These are phyloP conservation scores for Arrhamphus sclerolepis DNA, from an alignment of 2,797 vertebrate species.

Conservation along the genomic window DNA sequence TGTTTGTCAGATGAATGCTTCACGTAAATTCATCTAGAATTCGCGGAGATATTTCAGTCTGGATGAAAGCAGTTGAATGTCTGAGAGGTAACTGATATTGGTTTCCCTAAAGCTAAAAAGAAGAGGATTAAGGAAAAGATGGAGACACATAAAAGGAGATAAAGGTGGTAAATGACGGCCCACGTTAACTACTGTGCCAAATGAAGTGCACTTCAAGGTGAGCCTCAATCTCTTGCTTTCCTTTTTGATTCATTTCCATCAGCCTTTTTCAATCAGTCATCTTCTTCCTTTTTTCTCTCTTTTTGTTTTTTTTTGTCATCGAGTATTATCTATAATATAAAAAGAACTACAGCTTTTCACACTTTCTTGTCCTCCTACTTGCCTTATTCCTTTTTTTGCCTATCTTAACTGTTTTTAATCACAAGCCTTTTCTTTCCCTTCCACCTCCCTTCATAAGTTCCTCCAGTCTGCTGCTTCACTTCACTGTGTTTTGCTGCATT, in stretches of 20 bases:
- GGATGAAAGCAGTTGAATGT: not conserved
- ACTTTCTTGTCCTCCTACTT: slow-evolving; percentile 26
- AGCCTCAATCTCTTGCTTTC: slow-evolving; percentile 15
- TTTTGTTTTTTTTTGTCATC: slow-evolving; percentile 16
- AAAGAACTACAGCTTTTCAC: slow-evolving; percentile 10
- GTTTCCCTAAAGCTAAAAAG: slow-evolving; percentile 8
- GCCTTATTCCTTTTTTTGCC: slow-evolving; percentile 1
- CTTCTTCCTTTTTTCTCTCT: slow-evolving; percentile 1
- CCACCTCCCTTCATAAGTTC: not conserved
- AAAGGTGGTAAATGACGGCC: slow-evolving; percentile 13
- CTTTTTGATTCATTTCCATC: slow-evolving; percentile 26
- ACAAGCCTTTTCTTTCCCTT: slow-evolving; percentile 20
- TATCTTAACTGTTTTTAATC: slow-evolving; percentile 35
- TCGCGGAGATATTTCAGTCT: slow-evolving; percentile 1
- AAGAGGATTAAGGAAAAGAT: not conserved
- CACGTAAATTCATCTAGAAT: not conserved
- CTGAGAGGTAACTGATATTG: not conserved
- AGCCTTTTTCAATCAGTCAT: not conserved
- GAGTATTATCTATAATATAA: slow-evolving; percentile 32
- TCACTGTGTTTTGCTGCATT: no score
- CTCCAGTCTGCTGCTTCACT: slow-evolving; percentile 23
- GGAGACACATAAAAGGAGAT: slow-evolving; percentile 10
- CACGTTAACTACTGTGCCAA: slow-evolving; percentile 11
- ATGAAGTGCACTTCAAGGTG: slow-evolving; percentile 36
- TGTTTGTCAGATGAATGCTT: not conserved